Evolutionary conservation across 2,888 invertebrate species (phyloP).

Genomic region (Aphodius sticticus): DNA sequence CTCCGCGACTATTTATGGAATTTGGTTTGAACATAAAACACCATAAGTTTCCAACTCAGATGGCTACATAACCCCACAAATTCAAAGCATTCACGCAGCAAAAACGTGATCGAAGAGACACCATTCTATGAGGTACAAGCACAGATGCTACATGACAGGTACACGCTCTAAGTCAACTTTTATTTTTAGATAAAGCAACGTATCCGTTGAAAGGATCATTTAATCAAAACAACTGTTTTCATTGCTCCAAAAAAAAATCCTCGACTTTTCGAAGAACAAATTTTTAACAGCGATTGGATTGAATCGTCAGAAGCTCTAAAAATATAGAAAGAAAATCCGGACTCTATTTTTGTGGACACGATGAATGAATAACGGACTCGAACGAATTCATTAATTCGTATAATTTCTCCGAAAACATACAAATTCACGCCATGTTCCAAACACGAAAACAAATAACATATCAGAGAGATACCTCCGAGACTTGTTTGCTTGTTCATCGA

Average conservation of each 20-base stretch:
- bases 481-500: not conserved
- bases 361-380: not conserved
- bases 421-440: slow-evolving; percentile 4
- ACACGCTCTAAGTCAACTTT: not conserved
- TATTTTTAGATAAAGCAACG: not conserved
- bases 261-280: not conserved
- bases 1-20: too few relatives aligned
- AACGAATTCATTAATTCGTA: not conserved
- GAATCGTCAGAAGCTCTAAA: not conserved
- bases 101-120: not conserved
- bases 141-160: not conserved
- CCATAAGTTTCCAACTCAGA: not conserved
- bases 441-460: not conserved
- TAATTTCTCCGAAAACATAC: slow-evolving; percentile 4
- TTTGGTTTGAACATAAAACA: too few relatives aligned
- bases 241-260: not conserved
- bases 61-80: not conserved
- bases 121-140: not conserved
- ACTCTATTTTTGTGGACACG: not conserved
- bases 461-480: not conserved
- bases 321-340: not conserved
- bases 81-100: not conserved
- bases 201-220: not conserved
- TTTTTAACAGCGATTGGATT: not conserved
- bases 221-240: not conserved